phyloP scores from a whole-genome alignment of 2,113 vertebrate genomes.

The Dasypus novemcinctus region DNA sequence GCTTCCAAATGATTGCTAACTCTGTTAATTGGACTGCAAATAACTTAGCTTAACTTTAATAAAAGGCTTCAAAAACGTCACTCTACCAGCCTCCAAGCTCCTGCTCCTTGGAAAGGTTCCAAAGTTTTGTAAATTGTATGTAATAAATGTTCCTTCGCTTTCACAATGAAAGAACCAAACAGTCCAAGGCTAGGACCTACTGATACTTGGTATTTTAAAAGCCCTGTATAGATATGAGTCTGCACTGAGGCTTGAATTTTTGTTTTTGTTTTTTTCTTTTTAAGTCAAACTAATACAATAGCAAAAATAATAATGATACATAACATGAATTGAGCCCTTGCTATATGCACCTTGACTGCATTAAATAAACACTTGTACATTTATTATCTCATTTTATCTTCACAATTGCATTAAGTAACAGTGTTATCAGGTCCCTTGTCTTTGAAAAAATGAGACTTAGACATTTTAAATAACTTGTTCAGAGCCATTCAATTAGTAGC shows the following conservation, averaged over 20 bases:
- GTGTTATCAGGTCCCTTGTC: background rate
- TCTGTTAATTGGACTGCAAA: background rate
- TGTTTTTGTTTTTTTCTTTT: background rate
- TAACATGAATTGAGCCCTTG: background rate
- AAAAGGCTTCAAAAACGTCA: background rate
- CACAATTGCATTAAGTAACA: background rate
- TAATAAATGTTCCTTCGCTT: background rate
- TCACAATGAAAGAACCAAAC: background rate
- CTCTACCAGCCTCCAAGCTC: background rate
- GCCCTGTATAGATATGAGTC: background rate
- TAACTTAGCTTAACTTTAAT: background rate
- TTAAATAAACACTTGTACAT: background rate
- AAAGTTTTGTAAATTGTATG: background rate
- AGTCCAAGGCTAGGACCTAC: background rate
- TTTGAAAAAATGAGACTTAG: background rate
- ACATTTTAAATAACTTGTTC: background rate
- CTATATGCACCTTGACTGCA: background rate
- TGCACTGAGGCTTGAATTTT: background rate
- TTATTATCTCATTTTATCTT: constrained; percentile 25
- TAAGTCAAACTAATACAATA: background rate
- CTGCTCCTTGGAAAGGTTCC: background rate
- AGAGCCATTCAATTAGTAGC: background rate
- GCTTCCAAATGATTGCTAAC: background rate
- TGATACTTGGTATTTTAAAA: background rate
- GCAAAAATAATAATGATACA: background rate